Evolutionary conservation across 35 echinoderm and acorn worm species (phyloP), one percentile per base, ranked within the genome.

Genomic region (Chiridota heheva): DNA sequence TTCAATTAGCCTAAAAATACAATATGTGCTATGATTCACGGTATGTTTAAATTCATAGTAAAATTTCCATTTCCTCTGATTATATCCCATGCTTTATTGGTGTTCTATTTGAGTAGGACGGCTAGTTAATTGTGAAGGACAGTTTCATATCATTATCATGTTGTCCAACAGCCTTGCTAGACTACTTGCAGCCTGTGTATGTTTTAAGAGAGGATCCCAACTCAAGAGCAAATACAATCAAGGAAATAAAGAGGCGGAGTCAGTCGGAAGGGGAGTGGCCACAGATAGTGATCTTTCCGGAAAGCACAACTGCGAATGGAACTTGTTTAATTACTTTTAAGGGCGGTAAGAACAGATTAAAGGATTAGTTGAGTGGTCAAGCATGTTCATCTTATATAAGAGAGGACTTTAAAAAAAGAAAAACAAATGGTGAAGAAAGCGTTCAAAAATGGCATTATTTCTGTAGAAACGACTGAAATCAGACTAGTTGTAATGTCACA

Each of bases 311-410:
- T 55, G 88, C 89, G 32, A 97, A 97, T 81, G 63, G 89, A 51
- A 64, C 78, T 38, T 97, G 94, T 61, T 62, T 97, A 35, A 97
- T 97, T 27, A 88, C 88, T 25, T 97, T 97, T 66, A 97, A 97
- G 82, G 89, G 80, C 78, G 94, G 94, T 97, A 81, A 17, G 62
- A n/a, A n/a, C n/a, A n/a, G n/a, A n/a, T n/a, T n/a, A n/a, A n/a
- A n/a, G n/a, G n/a, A n/a, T n/a, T n/a, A n/a, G n/a, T n/a, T n/a
- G n/a, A n/a, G n/a, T n/a, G n/a, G n/a, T n/a, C n/a, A n/a, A n/a
- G n/a, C n/a, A n/a, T n/a, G n/a, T n/a, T n/a, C n/a, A n/a, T n/a
- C n/a, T n/a, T n/a, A n/a, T n/a, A n/a, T n/a, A n/a, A n/a, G n/a
- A n/a, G n/a, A n/a, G n/a, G n/a, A n/a, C n/a, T n/a, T n/a, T n/a